Percentiles rank a stretch among this genome's conserved stretches.
phyloP scores from a whole-genome alignment of 2,113 vertebrate species.

The Butorides virescens region DNA sequence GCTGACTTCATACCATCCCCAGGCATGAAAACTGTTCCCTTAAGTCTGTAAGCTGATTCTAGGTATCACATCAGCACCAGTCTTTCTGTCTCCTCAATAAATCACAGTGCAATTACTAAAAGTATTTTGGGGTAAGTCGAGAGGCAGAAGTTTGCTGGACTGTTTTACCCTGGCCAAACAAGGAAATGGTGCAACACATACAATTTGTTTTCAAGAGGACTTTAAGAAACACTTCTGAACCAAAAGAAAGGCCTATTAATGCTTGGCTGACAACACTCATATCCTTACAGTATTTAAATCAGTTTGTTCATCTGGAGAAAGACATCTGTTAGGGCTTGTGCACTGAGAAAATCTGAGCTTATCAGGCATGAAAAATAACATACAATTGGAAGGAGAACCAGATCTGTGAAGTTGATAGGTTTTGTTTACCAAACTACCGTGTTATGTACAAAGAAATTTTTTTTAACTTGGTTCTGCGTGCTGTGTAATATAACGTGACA shows the following conservation, averaged over 20 bases:
- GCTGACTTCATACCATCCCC: background rate
- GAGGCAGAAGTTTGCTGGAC: background rate
- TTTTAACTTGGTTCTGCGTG: background rate
- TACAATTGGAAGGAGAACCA: background rate
- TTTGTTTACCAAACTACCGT: background rate
- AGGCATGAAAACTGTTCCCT: background rate
- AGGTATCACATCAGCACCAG: background rate
- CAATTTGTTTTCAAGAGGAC: background rate
- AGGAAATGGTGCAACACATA: background rate
- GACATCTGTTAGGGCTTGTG: background rate
- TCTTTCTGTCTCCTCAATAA: background rate
- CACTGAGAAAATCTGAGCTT: background rate
- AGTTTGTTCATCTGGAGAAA: conserved; percentile 21
- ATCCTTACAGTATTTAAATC: background rate
- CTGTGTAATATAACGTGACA: background rate
- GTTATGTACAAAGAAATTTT: background rate
- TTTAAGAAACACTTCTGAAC: background rate
- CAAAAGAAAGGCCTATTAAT: background rate
- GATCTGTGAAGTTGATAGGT: background rate
- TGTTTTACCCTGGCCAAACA: background rate
- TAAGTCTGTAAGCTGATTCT: background rate
- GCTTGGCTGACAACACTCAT: background rate
- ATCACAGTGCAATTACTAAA: background rate
- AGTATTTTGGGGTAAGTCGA: background rate
- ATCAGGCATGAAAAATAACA: background rate